phyloP scores from a whole-genome alignment of 2,113 vertebrate genomes.

The Saguinus imperator region DNA sequence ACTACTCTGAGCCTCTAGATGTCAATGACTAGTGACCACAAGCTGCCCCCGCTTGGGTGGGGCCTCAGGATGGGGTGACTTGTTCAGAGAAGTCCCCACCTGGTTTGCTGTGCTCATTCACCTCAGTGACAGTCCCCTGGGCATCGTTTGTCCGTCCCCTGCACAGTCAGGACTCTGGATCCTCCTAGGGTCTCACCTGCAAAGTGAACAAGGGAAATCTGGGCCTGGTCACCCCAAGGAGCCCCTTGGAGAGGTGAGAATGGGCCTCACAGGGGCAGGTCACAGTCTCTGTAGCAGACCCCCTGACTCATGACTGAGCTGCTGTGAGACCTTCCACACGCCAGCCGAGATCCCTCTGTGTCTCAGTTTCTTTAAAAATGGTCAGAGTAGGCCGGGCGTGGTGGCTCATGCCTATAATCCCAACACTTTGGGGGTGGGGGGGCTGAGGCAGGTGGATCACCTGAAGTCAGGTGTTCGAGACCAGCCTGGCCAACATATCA shows the following conservation, averaged over 20 bases:
- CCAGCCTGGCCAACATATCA: too few relatives aligned
- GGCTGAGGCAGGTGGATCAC: too few relatives aligned
- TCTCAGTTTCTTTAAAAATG: background rate
- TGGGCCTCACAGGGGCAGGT: background rate
- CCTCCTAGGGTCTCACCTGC: too few relatives aligned
- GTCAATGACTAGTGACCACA: too few relatives aligned
- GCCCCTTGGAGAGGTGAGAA: background rate
- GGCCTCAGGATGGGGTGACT: too few relatives aligned
- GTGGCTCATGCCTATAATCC: too few relatives aligned
- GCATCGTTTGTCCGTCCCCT: accelerated
- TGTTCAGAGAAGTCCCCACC: background rate
- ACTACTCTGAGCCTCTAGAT: background rate
- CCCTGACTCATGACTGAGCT: accelerated
- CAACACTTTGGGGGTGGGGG: too few relatives aligned
- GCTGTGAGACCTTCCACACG: accelerated
- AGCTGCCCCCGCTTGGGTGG: background rate
- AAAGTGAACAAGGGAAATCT: background rate
- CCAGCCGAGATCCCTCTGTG: background rate
- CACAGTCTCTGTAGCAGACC: accelerated
- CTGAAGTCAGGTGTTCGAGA: too few relatives aligned
- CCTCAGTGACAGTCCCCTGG: background rate
- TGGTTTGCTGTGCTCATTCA: background rate
- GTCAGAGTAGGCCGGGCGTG: too few relatives aligned
- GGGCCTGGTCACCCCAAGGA: background rate
- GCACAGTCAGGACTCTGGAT: too few relatives aligned